Percentiles rank a stretch among this genome's conserved stretches.
Conservation (phyloP, 2,113 vertebrate genomes). For the Strigops habroptila region DNA sequence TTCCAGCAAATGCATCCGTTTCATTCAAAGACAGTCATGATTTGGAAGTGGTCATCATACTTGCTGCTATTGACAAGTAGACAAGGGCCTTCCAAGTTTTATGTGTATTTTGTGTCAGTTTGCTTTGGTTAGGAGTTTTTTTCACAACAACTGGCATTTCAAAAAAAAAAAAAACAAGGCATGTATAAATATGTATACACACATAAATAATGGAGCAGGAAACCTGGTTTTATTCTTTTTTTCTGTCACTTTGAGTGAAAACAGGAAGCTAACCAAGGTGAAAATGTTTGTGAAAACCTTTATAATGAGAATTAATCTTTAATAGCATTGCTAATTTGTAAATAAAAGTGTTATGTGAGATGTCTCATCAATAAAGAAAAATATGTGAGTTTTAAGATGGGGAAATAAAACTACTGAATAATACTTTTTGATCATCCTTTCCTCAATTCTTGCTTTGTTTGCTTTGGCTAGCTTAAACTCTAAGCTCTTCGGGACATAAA, state of each 20-base stretch:
- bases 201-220: constrained; percentile 50
- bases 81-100: neutral
- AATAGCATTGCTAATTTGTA: neutral
- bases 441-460: constrained; percentile 5
- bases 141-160: neutral
- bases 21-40: neutral
- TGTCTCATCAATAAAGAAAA: neutral
- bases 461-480: neutral
- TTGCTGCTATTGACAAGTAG: neutral
- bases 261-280: neutral
- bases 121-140: neutral
- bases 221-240: neutral
- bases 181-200: constrained; percentile 47
- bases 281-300: neutral
- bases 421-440: neutral
- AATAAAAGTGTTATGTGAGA: neutral
- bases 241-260: neutral
- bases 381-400: neutral
- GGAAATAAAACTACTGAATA: neutral
- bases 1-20: neutral
- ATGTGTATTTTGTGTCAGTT: neutral
- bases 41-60: neutral
- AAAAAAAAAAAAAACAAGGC: neutral
- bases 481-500: neutral
- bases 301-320: neutral